phyloP scores from a whole-genome alignment of 2,888 invertebrate species.

The Myopa testacea region DNA sequence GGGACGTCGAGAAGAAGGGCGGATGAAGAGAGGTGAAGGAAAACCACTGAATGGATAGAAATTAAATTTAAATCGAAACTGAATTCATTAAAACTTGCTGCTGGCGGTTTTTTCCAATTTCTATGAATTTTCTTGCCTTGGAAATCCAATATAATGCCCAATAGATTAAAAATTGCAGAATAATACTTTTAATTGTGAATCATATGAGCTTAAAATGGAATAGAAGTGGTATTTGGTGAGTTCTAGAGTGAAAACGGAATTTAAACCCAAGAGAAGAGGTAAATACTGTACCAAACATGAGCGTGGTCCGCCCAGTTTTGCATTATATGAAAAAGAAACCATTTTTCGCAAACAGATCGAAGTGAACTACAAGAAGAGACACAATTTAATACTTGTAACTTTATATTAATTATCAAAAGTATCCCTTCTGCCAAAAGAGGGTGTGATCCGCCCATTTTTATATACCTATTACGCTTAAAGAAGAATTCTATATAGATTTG shows the following conservation, averaged over 20 bases:
- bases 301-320: not conserved
- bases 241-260: not conserved
- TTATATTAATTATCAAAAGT: too few relatives aligned
- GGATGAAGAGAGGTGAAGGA: not conserved
- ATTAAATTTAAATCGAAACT: not conserved
- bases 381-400: too few relatives aligned
- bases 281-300: not conserved
- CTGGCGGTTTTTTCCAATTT: not conserved
- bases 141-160: too few relatives aligned
- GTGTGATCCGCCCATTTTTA: too few relatives aligned
- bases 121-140: not conserved
- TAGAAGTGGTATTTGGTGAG: not conserved
- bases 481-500: too few relatives aligned
- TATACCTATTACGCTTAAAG: too few relatives aligned
- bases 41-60: not conserved
- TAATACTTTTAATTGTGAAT: too few relatives aligned
- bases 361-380: too few relatives aligned
- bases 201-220: not conserved
- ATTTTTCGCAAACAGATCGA: too few relatives aligned
- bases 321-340: too few relatives aligned
- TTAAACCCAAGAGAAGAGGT: not conserved
- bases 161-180: too few relatives aligned
- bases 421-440: too few relatives aligned
- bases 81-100: not conserved
- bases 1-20: not conserved